These are phyloP conservation scores for Alitta virens DNA, from an alignment of 2,888 invertebrate genomes.

Conservation along the genomic window DNA sequence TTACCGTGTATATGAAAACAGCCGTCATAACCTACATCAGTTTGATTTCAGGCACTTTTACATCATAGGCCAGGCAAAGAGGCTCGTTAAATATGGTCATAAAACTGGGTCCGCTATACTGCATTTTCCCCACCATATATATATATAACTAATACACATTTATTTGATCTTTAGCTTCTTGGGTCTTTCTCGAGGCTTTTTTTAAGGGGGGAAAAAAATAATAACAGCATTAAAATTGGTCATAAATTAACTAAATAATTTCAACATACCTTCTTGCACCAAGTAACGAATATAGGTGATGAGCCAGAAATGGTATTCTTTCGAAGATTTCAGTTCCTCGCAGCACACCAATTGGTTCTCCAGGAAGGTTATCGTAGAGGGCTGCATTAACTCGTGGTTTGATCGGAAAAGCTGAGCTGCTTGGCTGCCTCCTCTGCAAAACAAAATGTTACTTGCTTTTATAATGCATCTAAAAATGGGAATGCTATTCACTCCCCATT, in stretches of 20 bases:
- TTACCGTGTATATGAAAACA: too few relatives aligned
- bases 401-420: slow-evolving; percentile 40
- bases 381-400: slow-evolving; percentile 45
- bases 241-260: not conserved
- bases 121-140: not conserved
- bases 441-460: not conserved
- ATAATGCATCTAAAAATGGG: not conserved
- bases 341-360: slow-evolving; percentile 75
- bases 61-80: too few relatives aligned
- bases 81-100: too few relatives aligned
- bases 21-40: too few relatives aligned
- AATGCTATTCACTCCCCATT: too few relatives aligned
- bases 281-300: slow-evolving; percentile 64
- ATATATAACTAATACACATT: too few relatives aligned
- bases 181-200: too few relatives aligned
- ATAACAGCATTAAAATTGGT: too few relatives aligned
- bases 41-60: too few relatives aligned
- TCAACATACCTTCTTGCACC: slow-evolving; percentile 66
- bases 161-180: too few relatives aligned
- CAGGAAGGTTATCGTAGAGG: slow-evolving; percentile 56
- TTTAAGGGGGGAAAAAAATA: too few relatives aligned
- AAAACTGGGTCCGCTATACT: too few relatives aligned
- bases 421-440: slow-evolving; percentile 31
- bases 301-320: slow-evolving; percentile 78
- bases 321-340: slow-evolving; percentile 67